Conservation (phyloP, 2,113 vertebrate species). For the Antechinus flavipes region DNA sequence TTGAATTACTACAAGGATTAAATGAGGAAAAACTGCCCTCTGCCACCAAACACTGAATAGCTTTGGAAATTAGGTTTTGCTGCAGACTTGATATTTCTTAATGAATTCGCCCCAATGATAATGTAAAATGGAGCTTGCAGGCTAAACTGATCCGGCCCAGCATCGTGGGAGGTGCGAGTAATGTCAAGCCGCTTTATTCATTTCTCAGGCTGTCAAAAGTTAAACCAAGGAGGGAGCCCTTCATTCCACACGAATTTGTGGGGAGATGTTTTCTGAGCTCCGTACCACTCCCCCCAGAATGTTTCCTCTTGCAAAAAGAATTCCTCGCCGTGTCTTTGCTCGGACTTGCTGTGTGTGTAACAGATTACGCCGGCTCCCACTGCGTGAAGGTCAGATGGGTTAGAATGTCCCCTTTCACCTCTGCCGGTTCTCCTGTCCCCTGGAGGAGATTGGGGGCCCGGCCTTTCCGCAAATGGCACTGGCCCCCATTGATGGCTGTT, state of each 20-base stretch:
- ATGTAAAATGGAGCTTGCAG: not conserved
- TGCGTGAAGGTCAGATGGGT: not conserved
- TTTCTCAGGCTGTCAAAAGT: not conserved
- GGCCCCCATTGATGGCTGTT: not conserved
- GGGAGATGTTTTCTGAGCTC: not conserved
- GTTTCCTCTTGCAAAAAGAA: not conserved
- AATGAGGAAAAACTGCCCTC: not conserved
- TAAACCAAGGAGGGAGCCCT: not conserved
- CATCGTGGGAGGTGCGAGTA: not conserved
- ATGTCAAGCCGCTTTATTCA: not conserved
- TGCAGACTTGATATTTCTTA: not conserved
- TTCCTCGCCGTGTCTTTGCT: not conserved
- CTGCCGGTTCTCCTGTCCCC: not conserved
- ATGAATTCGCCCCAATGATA: not conserved
- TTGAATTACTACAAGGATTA: not conserved
- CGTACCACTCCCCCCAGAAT: not conserved
- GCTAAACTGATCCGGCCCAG: not conserved
- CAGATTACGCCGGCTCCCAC: not conserved
- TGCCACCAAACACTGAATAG: not conserved
- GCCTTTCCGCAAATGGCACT: not conserved
- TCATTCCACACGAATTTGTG: not conserved
- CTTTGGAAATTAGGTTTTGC: not conserved
- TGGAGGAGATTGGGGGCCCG: not conserved
- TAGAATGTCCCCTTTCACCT: not conserved
- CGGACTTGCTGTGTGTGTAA: not conserved